Evolutionary conservation across 2,797 vertebrate genomes (phyloP), one percentile per base, ranked within the genome.

Genomic region (Nyctalus aviator): DNA sequence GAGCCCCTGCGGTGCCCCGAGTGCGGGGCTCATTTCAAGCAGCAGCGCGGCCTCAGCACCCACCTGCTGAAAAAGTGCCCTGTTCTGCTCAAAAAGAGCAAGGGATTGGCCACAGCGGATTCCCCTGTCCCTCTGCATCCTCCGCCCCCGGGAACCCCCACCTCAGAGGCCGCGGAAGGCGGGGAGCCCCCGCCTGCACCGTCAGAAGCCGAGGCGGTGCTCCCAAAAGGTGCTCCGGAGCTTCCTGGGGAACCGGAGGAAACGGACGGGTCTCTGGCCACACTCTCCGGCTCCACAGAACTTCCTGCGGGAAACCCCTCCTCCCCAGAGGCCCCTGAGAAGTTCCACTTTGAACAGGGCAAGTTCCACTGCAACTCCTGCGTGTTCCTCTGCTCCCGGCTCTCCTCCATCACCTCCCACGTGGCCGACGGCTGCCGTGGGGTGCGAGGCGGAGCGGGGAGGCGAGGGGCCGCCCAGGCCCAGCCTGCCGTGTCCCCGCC

Each of bases 1-100:
- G 97, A 97, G 64, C 98, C 97, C 0, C 98, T 99, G 0, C 48
- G 97, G 23, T 99, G 99, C 95, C 83, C 37, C 0, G 98, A 98
- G 59, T 99, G 99, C 0, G 99, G 99, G 0, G 98, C 98, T n/a
- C 98, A 97, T 95, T 99, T 99, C 97, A 99, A 99, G 97, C 99
- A 99, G 92, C 99, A 98, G 88, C 98, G 99, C 12, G 99, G 99
- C 18, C 98, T 99, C 13, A 98, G 99, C 59, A 99, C 98, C 14
- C 99, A 99, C 81, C 95, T 98, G 8, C 97, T 98, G 30, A 99
- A 98, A 84, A 99, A 99, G 94, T 99, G 99, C 81, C 98, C 98
- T 0, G 96, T 98, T 20, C 93, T 98, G 30, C 96, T 97, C 27
- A 98, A 96, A 93, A 99, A 97, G 94, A 98, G 90, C 69, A 98